These are phyloP conservation scores for Sebastolobus alascanus DNA, from an alignment of 2,797 vertebrate species.

Conservation along the genomic window DNA sequence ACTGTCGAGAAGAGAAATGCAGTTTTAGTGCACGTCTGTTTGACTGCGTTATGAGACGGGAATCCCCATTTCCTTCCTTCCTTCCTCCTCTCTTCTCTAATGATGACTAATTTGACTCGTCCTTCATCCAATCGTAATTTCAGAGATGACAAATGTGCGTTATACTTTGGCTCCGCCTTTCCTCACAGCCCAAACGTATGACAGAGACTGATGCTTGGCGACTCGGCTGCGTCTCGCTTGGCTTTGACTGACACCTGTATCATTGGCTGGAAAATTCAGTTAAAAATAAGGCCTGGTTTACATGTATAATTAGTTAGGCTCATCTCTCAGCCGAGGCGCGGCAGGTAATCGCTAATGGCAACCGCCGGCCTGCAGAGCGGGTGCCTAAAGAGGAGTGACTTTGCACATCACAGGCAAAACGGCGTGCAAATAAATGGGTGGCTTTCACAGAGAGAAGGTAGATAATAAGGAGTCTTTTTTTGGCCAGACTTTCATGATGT, in stretches of 20 bases:
- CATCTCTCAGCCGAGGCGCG: slow-evolving; percentile 52
- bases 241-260: slow-evolving; percentile 70
- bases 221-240: slow-evolving; percentile 28
- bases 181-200: slow-evolving; percentile 3
- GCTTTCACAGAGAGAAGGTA: slow-evolving; percentile 32
- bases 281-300: slow-evolving; percentile 68
- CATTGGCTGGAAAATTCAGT: slow-evolving; percentile 60
- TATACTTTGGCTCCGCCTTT: slow-evolving; percentile 44
- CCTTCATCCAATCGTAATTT: slow-evolving; percentile 60
- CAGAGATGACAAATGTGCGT: slow-evolving; percentile 67
- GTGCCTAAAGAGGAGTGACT: slow-evolving; percentile 50
- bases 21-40: slow-evolving; percentile 8
- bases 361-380: slow-evolving; percentile 49
- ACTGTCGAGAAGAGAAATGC: slow-evolving; percentile 52
- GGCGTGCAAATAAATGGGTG: slow-evolving; percentile 37
- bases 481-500: slow-evolving; percentile 26
- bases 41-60: slow-evolving; percentile 29
- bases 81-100: slow-evolving; percentile 53
- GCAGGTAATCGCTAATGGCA: slow-evolving; percentile 77
- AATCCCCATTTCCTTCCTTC: slow-evolving; percentile 41
- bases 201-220: slow-evolving; percentile 20
- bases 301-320: slow-evolving; percentile 78
- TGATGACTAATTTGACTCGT: slow-evolving; percentile 63
- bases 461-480: slow-evolving; percentile 42
- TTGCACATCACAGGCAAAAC: slow-evolving; percentile 34